These are phyloP conservation scores for Dasypogon diadema DNA, from an alignment of 2,888 invertebrate species.

Conservation along the genomic window DNA sequence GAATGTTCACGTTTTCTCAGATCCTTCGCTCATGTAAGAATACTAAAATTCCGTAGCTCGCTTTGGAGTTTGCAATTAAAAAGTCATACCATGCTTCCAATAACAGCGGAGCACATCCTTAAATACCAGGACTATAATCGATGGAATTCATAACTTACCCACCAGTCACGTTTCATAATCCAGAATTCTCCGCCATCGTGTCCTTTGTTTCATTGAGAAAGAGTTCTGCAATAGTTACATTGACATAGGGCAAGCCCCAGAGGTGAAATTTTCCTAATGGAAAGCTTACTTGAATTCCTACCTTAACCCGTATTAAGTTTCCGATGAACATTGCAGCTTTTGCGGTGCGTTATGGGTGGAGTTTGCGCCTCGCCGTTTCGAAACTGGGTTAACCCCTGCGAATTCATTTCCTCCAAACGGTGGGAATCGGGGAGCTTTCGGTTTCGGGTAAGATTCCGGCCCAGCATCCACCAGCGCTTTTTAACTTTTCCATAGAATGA, in stretches of 20 bases:
- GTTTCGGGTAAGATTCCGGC: not conserved
- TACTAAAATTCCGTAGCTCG: too few species aligned
- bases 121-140: too few species aligned
- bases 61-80: too few species aligned
- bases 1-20: too few species aligned
- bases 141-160: not conserved
- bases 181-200: not conserved
- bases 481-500: not conserved
- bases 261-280: constrained; percentile 44
- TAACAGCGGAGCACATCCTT: too few species aligned
- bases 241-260: constrained; percentile 21
- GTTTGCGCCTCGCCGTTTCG: not conserved
- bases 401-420: not conserved
- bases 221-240: not conserved
- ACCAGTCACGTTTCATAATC: constrained; percentile 25
- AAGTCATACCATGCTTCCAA: too few species aligned
- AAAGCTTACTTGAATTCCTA: constrained; percentile 13
- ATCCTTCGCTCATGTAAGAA: too few species aligned
- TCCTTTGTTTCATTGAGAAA: constrained; percentile 15
- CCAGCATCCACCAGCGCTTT: not conserved
- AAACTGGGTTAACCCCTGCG: not conserved
- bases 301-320: not conserved
- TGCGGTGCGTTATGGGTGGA: not conserved
- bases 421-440: not conserved
- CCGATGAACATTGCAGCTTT: not conserved